phyloP scores from a whole-genome alignment of 2,113 vertebrate species.

The Sylvia atricapilla region DNA sequence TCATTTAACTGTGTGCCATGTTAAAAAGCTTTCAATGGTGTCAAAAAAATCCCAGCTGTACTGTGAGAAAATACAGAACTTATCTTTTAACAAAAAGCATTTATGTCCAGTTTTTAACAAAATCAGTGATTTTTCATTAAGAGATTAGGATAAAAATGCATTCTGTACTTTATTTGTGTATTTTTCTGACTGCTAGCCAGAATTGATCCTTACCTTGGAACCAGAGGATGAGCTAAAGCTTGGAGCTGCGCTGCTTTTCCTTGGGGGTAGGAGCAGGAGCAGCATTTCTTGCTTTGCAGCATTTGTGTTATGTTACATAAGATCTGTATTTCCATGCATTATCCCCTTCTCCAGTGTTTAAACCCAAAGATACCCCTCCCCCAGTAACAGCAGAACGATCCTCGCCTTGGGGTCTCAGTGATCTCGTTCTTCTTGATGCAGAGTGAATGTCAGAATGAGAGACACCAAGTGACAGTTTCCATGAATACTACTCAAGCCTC shows the following conservation, averaged over 20 bases:
- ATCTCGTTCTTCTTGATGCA: neutral
- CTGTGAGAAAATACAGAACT: neutral
- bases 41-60: neutral
- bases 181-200: neutral
- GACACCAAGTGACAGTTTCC: rapidly evolving
- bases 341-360: neutral
- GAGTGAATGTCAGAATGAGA: neutral
- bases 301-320: neutral
- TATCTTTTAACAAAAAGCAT: neutral
- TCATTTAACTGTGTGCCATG: neutral
- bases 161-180: neutral
- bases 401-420: neutral
- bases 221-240: neutral
- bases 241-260: neutral
- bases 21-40: neutral
- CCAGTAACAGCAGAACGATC: rapidly evolving
- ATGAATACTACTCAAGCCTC: neutral
- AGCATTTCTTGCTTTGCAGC: neutral
- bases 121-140: neutral
- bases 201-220: neutral
- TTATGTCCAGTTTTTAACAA: neutral
- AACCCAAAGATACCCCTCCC: neutral
- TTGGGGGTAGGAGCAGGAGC: neutral
- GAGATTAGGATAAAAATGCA: neutral
- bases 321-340: neutral